Evolutionary conservation across 2,888 invertebrate genomes (phyloP).

Genomic region (Drosophila meridionalis): DNA sequence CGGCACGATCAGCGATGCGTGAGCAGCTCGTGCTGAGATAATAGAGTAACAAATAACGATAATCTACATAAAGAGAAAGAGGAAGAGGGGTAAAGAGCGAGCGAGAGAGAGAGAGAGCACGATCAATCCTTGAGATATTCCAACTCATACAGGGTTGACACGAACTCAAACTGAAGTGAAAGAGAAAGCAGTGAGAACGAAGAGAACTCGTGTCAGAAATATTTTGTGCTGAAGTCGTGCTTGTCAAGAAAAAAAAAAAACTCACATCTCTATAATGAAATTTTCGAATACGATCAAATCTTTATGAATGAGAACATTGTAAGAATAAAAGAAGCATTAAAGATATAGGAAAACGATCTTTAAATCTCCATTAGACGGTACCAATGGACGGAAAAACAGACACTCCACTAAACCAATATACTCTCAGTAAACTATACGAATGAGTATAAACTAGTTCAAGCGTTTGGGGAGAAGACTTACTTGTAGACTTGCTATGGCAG

Average conservation of each 20-base stretch:
- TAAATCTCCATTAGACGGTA: too few species aligned
- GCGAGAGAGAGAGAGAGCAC: background rate
- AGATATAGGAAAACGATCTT: too few species aligned
- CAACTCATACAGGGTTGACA: background rate
- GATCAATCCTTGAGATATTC: too few species aligned
- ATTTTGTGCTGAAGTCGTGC: background rate
- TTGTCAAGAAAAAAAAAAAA: too few species aligned
- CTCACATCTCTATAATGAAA: too few species aligned
- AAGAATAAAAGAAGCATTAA: too few species aligned
- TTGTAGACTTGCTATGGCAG: background rate
- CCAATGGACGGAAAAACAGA: background rate
- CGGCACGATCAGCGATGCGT: constrained; percentile 7
- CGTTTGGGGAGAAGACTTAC: background rate
- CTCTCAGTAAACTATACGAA: background rate
- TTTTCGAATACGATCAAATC: too few species aligned
- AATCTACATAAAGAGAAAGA: background rate
- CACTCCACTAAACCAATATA: background rate
- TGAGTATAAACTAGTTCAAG: background rate
- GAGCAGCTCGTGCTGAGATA: background rate
- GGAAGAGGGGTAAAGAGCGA: background rate
- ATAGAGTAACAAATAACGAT: background rate
- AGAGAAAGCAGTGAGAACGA: too few species aligned
- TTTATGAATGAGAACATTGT: too few species aligned
- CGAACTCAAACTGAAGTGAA: background rate
- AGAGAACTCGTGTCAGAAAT: too few species aligned